A percentile compares a stretch with the other conserved stretches of the same genome.
phyloP scores from a whole-genome alignment of 2,797 vertebrate genomes.

The Pitangus sulphuratus region DNA sequence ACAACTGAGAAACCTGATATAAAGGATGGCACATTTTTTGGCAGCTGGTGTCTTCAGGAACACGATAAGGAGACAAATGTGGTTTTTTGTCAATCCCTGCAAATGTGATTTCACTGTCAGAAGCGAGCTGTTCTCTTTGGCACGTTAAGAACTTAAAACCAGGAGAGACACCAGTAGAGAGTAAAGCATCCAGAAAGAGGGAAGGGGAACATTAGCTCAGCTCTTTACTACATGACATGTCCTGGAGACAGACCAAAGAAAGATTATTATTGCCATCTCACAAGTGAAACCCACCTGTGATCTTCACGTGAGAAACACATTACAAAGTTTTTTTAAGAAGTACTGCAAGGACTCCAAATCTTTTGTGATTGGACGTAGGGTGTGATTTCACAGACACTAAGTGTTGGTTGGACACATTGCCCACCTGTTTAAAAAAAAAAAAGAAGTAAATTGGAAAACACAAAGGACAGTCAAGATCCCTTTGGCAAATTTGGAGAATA shows the following conservation, averaged over 20 bases:
- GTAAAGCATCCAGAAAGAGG: not conserved
- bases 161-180: not conserved
- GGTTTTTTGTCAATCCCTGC: not conserved
- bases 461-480: not conserved
- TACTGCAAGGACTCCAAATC: not conserved
- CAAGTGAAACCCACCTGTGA: not conserved
- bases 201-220: not conserved
- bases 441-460: not conserved
- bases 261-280: not conserved
- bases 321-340: not conserved
- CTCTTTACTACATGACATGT: not conserved
- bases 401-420: not conserved
- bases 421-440: not conserved
- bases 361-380: not conserved
- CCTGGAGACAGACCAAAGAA: not conserved
- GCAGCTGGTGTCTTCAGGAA: slow-evolving; percentile 19
- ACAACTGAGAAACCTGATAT: not conserved
- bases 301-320: not conserved
- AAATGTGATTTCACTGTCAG: slow-evolving; percentile 43
- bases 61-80: slow-evolving; percentile 10
- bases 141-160: not conserved
- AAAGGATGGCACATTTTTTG: not conserved
- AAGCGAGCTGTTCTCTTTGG: slow-evolving; percentile 4
- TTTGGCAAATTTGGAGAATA: not conserved
- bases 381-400: not conserved